Percentiles rank a stretch among this genome's conserved stretches.
Conservation (phyloP, 2,888 invertebrate species). For the Acronicta leporina region DNA sequence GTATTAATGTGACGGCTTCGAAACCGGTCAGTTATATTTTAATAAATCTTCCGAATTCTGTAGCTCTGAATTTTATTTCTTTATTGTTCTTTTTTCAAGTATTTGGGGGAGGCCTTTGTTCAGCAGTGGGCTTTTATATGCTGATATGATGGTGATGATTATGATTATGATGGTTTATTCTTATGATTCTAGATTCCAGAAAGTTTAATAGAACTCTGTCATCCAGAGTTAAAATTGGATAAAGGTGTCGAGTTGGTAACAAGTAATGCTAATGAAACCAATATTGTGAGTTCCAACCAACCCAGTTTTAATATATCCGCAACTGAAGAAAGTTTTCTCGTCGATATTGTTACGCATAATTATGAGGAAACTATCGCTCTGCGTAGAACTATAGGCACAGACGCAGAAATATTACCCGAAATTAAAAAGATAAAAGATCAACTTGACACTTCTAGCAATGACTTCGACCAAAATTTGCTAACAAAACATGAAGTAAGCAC, state of each 20-base stretch:
- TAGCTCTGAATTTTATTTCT: background rate
- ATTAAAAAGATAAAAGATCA: constrained; percentile 43
- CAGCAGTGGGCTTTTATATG: too few relatives aligned
- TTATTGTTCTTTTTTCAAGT: too few relatives aligned
- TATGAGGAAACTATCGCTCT: constrained; percentile 71
- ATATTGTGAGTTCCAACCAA: constrained; percentile 18
- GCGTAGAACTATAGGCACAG: constrained; percentile 71
- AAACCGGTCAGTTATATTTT: constrained; percentile 68
- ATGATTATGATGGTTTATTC: too few relatives aligned
- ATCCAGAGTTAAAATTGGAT: constrained; percentile 58
- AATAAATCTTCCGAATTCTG: background rate
- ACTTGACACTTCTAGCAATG: constrained; percentile 51
- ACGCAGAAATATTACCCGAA: constrained; percentile 57
- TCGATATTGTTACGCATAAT: constrained; percentile 73
- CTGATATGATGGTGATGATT: too few relatives aligned
- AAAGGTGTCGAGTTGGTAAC: constrained; percentile 21
- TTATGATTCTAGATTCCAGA: constrained; percentile 72
- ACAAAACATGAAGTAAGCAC: constrained; percentile 58
- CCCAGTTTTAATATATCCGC: constrained; percentile 58
- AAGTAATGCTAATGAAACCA: constrained; percentile 2
- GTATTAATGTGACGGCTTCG: constrained; percentile 55
- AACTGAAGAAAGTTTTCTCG: constrained; percentile 69
- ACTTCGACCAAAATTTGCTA: constrained; percentile 62
- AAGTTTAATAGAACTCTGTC: constrained; percentile 71
- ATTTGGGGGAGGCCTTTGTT: too few relatives aligned